Conservation (phyloP, 2,797 vertebrate species). For the Ctenopoma multispine region DNA sequence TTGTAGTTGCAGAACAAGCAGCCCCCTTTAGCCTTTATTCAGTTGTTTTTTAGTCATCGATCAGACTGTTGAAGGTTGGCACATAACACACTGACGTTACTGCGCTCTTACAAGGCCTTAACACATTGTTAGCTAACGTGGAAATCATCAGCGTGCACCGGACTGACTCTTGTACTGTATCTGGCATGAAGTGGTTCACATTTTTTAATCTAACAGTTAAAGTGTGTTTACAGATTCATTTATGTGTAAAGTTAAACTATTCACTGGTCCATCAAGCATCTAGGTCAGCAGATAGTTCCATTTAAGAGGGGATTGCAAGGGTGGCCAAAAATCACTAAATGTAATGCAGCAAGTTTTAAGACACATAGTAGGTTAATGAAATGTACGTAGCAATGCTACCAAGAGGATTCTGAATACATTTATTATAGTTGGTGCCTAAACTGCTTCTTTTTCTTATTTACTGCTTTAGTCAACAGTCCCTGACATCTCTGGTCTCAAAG, state of each 20-base stretch:
- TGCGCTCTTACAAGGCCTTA: conserved; percentile 5
- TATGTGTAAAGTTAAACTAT: neutral
- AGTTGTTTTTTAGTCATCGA: neutral
- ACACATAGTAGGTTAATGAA: neutral
- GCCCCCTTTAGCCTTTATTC: neutral
- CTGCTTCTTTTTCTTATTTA: conserved; percentile 10
- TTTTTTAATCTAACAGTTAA: conserved; percentile 21
- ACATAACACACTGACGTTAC: conserved; percentile 9
- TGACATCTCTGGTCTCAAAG: conserved; percentile 36
- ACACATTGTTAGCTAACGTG: neutral
- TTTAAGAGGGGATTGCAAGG: too few relatives aligned
- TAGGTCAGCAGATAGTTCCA: conserved; percentile 10
- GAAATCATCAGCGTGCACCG: conserved; percentile 17
- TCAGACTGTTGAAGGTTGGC: neutral
- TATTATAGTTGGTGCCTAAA: conserved; percentile 3
- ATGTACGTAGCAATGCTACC: neutral
- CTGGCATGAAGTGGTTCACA: conserved; percentile 16
- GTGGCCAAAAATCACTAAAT: too few relatives aligned
- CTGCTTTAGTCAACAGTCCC: conserved; percentile 3
- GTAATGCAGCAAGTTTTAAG: neutral
- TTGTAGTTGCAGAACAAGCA: neutral
- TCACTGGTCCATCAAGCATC: conserved; percentile 6
- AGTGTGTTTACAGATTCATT: conserved; percentile 14
- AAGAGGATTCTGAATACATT: neutral
- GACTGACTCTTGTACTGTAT: neutral